Base-by-base conservation (phyloP, 2,797 vertebrate species). In the Enteromius treurensis region DNA sequence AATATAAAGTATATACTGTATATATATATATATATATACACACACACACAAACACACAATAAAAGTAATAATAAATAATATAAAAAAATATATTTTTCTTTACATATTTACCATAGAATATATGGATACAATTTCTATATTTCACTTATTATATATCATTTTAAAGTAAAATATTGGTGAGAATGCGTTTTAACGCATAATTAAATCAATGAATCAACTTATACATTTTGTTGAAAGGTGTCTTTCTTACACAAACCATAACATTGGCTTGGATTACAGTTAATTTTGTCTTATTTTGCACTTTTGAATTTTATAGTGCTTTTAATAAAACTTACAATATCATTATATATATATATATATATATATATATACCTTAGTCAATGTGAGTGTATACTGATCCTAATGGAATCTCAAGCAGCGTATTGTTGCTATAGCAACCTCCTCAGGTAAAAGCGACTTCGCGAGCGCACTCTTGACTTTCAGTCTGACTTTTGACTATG, bases 381-480 rank as follows among this genome's bases (percentile, higher is more conserved):
- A 42, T 42, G n/a, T 60, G 34, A 42, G 21, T 34, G 51, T 10
- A 71, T 64, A 64, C 26, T 69, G 68, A 70, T n/a, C 14, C 40
- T 77, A 65, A 64, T 32, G 77, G 42, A 78, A 78, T 49, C 60
- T 49, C 26, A 10, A 65, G 42, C 17, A n/a, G 60, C 42, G 6
- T 78, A n/a, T 2, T 51, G 77, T 78, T 78, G 77, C 60, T 49
- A 78, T 78, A 51, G 77, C 47, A 78, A 78, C 60, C 77, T 67
- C 26, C 42, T 32, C 60, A 34, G 21, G 3, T 47, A 47, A 51
- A 73, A 73, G 77, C 5, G 19, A 78, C 40, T 45, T 77, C 32
- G 49, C 71, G 29, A 53, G 19, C 9, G 21, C 13, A 40, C 32
- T 21, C 65, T 42, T 15, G 51, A 58, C 51, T 40, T 23, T 13